Evolutionary conservation across 2,113 vertebrate genomes (phyloP).

Genomic region (Leuciscus idus): DNA sequence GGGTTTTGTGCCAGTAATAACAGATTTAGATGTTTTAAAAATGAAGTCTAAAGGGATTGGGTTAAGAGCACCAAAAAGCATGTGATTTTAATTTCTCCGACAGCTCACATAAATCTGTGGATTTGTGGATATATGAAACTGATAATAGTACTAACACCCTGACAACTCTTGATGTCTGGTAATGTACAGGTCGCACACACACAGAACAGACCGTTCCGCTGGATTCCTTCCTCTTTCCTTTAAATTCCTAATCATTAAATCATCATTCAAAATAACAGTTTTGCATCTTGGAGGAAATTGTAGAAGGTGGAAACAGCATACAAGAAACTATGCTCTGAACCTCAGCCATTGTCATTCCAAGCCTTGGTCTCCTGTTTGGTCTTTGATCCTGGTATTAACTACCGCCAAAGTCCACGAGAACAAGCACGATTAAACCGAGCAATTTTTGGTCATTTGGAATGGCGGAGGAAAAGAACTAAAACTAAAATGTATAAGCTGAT

Average conservation of each 20-base stretch:
- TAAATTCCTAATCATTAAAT: background rate
- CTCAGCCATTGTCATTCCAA: background rate
- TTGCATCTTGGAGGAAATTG: background rate
- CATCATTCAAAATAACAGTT: background rate
- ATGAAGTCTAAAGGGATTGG: constrained; percentile 77
- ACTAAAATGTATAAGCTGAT: constrained; percentile 73
- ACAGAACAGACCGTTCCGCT: background rate
- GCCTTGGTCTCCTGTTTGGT: background rate
- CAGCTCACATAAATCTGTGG: constrained; percentile 75
- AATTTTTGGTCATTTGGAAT: constrained; percentile 71
- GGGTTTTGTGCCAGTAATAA: constrained; percentile 73
- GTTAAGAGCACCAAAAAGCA: constrained; percentile 77
- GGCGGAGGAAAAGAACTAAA: constrained; percentile 50
- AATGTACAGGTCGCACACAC: constrained; percentile 57
- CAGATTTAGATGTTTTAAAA: constrained; percentile 78
- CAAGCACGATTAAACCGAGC: constrained; percentile 59
- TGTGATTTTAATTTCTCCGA: constrained; percentile 79
- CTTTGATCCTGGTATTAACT: constrained; percentile 29
- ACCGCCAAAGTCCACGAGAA: constrained; percentile 28
- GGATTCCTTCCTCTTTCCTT: background rate
- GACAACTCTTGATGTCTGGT: constrained; percentile 65
- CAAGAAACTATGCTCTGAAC: background rate
- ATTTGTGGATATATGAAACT: constrained; percentile 73
- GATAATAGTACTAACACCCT: constrained; percentile 71
- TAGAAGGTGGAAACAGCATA: background rate